phyloP scores from a whole-genome alignment of 2,888 invertebrate genomes.

The Cosmia trapezina region DNA sequence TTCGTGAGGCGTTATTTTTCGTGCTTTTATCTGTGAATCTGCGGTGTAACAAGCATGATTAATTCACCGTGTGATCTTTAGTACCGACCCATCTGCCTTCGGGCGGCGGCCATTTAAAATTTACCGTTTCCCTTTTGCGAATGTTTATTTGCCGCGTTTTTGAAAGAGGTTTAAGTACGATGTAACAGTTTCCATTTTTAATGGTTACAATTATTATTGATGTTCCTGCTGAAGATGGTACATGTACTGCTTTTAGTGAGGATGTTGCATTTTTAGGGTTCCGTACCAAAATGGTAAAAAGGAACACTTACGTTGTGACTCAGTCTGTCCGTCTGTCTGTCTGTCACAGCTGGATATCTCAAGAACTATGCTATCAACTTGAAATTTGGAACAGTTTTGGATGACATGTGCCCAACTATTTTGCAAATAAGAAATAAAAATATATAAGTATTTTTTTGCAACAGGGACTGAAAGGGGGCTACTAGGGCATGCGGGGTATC shows the following conservation, averaged over 20 bases:
- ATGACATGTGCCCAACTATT: too few relatives aligned
- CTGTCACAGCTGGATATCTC: too few relatives aligned
- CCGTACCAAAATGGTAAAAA: too few relatives aligned
- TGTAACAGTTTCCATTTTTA: constrained; percentile 64
- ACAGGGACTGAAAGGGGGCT: too few relatives aligned
- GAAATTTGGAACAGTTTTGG: too few relatives aligned
- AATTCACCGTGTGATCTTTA: constrained; percentile 77
- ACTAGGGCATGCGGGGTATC: too few relatives aligned
- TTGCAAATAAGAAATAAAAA: too few relatives aligned
- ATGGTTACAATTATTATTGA: constrained; percentile 67
- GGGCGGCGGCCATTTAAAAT: constrained; percentile 77
- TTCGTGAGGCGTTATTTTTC: constrained; percentile 83
- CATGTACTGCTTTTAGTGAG: constrained; percentile 48
- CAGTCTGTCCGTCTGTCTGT: too few relatives aligned
- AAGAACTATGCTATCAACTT: too few relatives aligned
- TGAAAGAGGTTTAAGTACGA: constrained; percentile 59
- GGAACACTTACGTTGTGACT: too few relatives aligned
- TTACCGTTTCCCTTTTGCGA: constrained; percentile 78
- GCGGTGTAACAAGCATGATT: constrained; percentile 85
- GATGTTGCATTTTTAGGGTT: constrained; percentile 27
- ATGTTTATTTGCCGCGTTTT: constrained; percentile 67
- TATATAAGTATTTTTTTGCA: too few relatives aligned
- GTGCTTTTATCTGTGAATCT: constrained; percentile 85
- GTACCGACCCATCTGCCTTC: constrained; percentile 78
- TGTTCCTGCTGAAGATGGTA: constrained; percentile 28